These are phyloP conservation scores for Podotricha telesiphe DNA, from an alignment of 2,888 invertebrate genomes.

Conservation along the genomic window DNA sequence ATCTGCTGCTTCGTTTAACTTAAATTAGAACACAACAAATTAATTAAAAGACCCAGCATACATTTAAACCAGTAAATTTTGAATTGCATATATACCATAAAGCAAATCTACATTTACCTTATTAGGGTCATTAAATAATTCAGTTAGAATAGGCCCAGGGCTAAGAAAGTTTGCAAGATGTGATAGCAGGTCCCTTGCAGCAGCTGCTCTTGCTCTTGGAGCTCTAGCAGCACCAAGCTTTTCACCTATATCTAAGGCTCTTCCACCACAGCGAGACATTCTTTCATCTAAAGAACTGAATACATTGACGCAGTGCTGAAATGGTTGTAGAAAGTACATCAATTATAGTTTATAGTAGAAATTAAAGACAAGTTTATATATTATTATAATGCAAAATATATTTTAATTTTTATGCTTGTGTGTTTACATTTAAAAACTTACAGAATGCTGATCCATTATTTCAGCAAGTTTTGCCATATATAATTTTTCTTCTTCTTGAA, in stretches of 20 bases:
- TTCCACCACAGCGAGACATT: slow-evolving; percentile 98
- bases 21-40: slow-evolving; percentile 49
- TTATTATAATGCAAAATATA: no score
- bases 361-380: not conserved
- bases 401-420: no score
- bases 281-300: slow-evolving; percentile 97
- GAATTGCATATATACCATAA: no score
- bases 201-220: slow-evolving; percentile 96
- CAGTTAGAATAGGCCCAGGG: slow-evolving; percentile 91
- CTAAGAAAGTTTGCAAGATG: slow-evolving; percentile 96
- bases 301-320: slow-evolving; percentile 90
- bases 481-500: slow-evolving; percentile 93
- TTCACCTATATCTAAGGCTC: slow-evolving; percentile 99
- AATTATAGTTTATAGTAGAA: not conserved
- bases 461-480: slow-evolving; percentile 92
- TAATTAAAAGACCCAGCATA: no score
- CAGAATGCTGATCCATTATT: slow-evolving; percentile 93
- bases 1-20: slow-evolving; percentile 97
- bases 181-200: slow-evolving; percentile 95
- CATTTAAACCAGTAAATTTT: no score
- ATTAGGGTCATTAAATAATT: slow-evolving; percentile 93
- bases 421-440: slow-evolving; percentile 55
- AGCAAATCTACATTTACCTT: slow-evolving; percentile 77
- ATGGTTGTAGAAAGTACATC: slow-evolving; percentile 35
- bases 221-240: slow-evolving; percentile 98